A percentile compares a stretch with the other conserved stretches of the same genome.
phyloP scores from a whole-genome alignment of 2,797 vertebrate species.

The Gallinago nigripennis region DNA sequence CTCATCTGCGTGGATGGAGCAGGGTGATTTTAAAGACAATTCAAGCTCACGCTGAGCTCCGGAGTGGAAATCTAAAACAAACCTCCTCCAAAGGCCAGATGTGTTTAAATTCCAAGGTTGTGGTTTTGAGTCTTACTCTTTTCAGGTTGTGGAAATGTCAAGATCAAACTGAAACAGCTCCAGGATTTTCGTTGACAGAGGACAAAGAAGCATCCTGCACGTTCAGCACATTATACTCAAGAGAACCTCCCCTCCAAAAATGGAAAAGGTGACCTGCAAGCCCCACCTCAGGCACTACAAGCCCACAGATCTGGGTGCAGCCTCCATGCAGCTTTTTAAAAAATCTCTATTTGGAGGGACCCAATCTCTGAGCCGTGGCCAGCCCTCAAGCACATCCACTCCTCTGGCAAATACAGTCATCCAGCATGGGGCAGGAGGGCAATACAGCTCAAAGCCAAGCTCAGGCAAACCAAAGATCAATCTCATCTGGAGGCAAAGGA shows the following conservation, averaged over 20 bases:
- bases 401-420: background rate
- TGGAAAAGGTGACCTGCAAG: rapidly evolving
- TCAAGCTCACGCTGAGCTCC: background rate
- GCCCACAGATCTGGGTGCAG: background rate
- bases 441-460: background rate
- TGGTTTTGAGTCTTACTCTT: background rate
- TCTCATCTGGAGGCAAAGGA: background rate
- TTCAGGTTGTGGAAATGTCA: background rate
- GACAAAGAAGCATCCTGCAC: background rate
- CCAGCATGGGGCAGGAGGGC: background rate
- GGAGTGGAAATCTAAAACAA: background rate
- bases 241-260: background rate
- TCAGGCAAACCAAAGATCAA: background rate
- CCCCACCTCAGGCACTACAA: background rate
- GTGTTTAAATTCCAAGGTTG: background rate
- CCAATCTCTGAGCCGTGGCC: rapidly evolving
- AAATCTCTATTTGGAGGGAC: background rate
- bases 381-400: background rate
- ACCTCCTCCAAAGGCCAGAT: background rate
- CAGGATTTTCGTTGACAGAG: background rate
- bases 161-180: background rate
- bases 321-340: background rate
- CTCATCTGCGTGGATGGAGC: background rate
- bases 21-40: background rate
- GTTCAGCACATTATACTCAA: background rate